These are phyloP conservation scores for Dicrurus megarhynchus DNA, from an alignment of 2,113 vertebrate species.

Conservation along the genomic window DNA sequence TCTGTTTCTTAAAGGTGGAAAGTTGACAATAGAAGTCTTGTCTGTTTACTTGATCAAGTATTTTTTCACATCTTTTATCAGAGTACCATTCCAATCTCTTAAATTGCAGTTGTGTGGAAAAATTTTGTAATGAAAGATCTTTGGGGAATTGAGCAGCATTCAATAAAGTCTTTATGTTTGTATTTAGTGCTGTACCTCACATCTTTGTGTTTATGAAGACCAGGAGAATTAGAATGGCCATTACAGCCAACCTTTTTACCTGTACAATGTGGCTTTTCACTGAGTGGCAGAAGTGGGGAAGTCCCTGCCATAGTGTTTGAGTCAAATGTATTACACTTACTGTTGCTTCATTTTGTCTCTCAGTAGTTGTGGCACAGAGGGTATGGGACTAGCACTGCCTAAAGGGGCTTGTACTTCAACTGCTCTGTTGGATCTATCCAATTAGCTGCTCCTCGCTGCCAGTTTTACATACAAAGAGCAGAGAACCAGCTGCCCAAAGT, in stretches of 20 bases:
- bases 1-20: slow-evolving; percentile 35
- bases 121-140: slow-evolving; percentile 89
- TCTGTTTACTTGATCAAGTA: slow-evolving; percentile 72
- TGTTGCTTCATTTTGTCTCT: not conserved
- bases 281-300: fast-evolving
- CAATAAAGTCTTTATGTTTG: slow-evolving; percentile 97
- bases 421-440: not conserved
- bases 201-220: slow-evolving; percentile 27
- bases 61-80: slow-evolving; percentile 82
- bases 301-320: not conserved
- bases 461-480: not conserved
- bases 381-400: not conserved
- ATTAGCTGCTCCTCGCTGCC: not conserved
- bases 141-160: slow-evolving; percentile 85
- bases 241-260: not conserved
- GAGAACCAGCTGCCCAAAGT: not conserved
- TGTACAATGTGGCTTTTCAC: not conserved
- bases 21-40: slow-evolving; percentile 59
- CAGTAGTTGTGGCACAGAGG: not conserved
- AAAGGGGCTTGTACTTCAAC: not conserved
- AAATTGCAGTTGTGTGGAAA: slow-evolving; percentile 79
- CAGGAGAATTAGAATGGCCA: not conserved
- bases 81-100: slow-evolving; percentile 91
- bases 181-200: slow-evolving; percentile 77
- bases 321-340: not conserved